A percentile compares a stretch with the other conserved stretches of the same genome.
These are phyloP conservation scores for Leucosticte australis DNA, from an alignment of 2,113 vertebrate genomes.

Conservation along the genomic window DNA sequence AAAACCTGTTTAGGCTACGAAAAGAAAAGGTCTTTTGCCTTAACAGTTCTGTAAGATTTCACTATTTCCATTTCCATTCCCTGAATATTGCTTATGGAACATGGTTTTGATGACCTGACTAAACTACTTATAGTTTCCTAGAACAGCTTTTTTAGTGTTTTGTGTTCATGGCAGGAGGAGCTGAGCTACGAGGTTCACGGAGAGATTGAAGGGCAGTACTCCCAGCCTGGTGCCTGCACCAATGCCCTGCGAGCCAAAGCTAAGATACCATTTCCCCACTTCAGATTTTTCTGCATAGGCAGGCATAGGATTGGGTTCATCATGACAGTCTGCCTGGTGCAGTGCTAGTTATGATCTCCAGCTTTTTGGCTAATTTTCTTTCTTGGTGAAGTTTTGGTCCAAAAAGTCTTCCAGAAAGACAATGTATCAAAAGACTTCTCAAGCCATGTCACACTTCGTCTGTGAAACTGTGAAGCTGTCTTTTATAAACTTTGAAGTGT, in stretches of 20 bases:
- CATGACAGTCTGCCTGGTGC: not conserved
- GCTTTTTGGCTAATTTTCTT: not conserved
- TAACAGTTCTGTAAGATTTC: not conserved
- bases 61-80: not conserved
- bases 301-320: not conserved
- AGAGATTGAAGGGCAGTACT: rapidly evolving
- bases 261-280: not conserved
- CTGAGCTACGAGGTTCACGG: rapidly evolving
- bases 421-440: not conserved
- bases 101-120: not conserved
- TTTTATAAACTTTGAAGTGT: not conserved
- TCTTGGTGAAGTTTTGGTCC: not conserved
- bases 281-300: not conserved
- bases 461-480: not conserved
- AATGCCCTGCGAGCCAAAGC: rapidly evolving
- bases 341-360: not conserved
- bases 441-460: not conserved
- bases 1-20: not conserved
- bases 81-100: not conserved
- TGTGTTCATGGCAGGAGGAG: not conserved
- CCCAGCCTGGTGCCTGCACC: rapidly evolving
- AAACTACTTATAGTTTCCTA: not conserved
- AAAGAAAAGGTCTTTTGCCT: not conserved
- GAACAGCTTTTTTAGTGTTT: not conserved
- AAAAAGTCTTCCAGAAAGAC: not conserved